phyloP scores from a whole-genome alignment of 2,888 invertebrate genomes.

The Heteropelma amictum region DNA sequence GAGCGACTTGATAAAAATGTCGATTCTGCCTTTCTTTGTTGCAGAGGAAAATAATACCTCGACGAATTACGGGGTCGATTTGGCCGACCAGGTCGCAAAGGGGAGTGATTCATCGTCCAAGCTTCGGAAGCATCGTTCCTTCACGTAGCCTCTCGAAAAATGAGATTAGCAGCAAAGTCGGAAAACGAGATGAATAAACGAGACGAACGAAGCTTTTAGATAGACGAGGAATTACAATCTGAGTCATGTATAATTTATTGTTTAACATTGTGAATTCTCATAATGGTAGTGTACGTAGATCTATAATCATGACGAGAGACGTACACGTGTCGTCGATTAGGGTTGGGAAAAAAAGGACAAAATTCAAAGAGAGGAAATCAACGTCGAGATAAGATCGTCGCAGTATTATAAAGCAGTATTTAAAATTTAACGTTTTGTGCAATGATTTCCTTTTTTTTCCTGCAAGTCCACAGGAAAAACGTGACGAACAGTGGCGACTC shows the following conservation, averaged over 20 bases:
- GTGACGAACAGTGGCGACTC: not conserved
- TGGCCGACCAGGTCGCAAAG: constrained; percentile 69
- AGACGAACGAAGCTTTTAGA: constrained; percentile 52
- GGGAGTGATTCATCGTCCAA: constrained; percentile 60
- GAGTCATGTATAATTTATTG: constrained; percentile 68
- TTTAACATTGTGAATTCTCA: constrained; percentile 59
- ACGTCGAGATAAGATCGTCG: constrained; percentile 54
- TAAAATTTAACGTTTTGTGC: constrained; percentile 46
- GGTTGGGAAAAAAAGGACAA: constrained; percentile 23
- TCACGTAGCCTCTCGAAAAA: constrained; percentile 64
- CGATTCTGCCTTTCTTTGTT: constrained; percentile 8
- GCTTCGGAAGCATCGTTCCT: constrained; percentile 66
- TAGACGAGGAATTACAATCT: constrained; percentile 65
- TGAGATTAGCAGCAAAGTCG: constrained; percentile 47
- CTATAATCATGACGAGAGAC: constrained; percentile 19
- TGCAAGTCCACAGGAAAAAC: constrained; percentile 11
- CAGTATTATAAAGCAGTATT: constrained; percentile 57
- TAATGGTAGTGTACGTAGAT: constrained; percentile 23
- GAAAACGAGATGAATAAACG: not conserved
- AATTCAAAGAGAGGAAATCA: constrained; percentile 44
- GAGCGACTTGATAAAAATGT: not conserved
- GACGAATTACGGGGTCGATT: constrained; percentile 71
- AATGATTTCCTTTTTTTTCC: constrained; percentile 31
- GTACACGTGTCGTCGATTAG: constrained; percentile 10
- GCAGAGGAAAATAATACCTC: constrained; percentile 73